Evolutionary conservation across 2,113 vertebrate genomes (phyloP), one percentile per base, ranked within the genome.

Genomic region (Hoplias malabaricus): DNA sequence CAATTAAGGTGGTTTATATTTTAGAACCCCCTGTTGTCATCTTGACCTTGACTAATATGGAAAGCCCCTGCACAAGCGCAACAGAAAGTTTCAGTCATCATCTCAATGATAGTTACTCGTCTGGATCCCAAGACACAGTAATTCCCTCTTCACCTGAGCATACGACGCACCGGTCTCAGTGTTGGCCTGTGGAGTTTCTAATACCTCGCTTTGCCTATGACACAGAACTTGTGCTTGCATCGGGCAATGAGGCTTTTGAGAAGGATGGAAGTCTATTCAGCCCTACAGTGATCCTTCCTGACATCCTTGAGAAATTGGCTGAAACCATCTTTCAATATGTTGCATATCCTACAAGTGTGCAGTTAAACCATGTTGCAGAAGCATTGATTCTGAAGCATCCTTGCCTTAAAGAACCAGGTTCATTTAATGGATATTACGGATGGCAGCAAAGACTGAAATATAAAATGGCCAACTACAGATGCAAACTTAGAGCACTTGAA

Each of bases 311-410:
- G 61, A 82, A 62, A 56, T 19, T 82, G 61, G 67, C 77, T 57
- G 83, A 84, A 75, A 78, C 2, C 29, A 78, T 83, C 56, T 80
- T 85, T 75, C 68, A 66, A 27, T 87, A 82, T 65, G 73, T 65
- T 36, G 77, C 81, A 5, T 82, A 80, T 4, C 80, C 62, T 8
- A 54, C 80, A 54, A 75, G 75, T 9, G 8, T 23, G 1, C 72
- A 80, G 56, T 36, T 84, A 1, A 19, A 10, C 1, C 16, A 76
- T 46, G 69, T 82, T 46, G 68, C 78, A 14, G 62, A 82, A 43
- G 78, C 34, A 0, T 25, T 86, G 25, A 38, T 83, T 69, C 78
- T 56, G 54, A n/a, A n/a, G n/a, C n/a, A n/a, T n/a, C n/a, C n/a
- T n/a, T n/a, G n/a, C n/a, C n/a, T n/a, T n/a, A n/a, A n/a, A n/a